Percentiles rank a stretch among this genome's conserved stretches.
Conservation (phyloP, 2,113 vertebrate genomes). For the Gila orcuttii region DNA sequence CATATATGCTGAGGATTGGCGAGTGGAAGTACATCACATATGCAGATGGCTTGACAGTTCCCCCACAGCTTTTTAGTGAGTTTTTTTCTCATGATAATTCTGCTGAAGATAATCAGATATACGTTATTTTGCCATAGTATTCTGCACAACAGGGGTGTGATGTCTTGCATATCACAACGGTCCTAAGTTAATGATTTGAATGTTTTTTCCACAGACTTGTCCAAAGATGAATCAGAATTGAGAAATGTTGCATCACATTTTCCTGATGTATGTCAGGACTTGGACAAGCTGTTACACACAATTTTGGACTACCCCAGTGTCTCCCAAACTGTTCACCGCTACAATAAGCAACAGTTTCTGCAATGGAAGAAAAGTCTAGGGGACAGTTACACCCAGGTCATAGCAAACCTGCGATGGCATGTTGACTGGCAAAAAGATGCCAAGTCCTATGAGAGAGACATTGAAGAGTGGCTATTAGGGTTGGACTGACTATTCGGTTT, state of each 20-base stretch:
- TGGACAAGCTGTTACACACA: constrained; percentile 83
- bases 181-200: not conserved
- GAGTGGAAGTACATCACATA: constrained; percentile 92
- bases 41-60: constrained; percentile 81
- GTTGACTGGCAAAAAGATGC: constrained; percentile 86
- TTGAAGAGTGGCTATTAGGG: constrained; percentile 80
- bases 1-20: constrained; percentile 88
- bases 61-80: constrained; percentile 90
- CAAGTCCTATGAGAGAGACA: constrained; percentile 76
- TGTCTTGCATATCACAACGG: not conserved
- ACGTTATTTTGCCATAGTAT: not conserved
- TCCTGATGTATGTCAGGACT: constrained; percentile 70
- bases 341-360: constrained; percentile 87
- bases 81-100: not conserved
- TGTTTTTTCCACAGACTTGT: constrained; percentile 79
- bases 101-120: not conserved
- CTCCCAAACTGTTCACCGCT: constrained; percentile 81
- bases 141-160: not conserved
- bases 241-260: constrained; percentile 80
- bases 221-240: constrained; percentile 86
- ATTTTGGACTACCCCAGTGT: constrained; percentile 86
- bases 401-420: constrained; percentile 92
- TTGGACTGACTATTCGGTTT: not conserved
- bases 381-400: constrained; percentile 83
- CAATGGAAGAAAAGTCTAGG: constrained; percentile 83